phyloP scores from a whole-genome alignment of 37 sponge, comb jelly and placozoan species.

The Bolinopsis microptera region DNA sequence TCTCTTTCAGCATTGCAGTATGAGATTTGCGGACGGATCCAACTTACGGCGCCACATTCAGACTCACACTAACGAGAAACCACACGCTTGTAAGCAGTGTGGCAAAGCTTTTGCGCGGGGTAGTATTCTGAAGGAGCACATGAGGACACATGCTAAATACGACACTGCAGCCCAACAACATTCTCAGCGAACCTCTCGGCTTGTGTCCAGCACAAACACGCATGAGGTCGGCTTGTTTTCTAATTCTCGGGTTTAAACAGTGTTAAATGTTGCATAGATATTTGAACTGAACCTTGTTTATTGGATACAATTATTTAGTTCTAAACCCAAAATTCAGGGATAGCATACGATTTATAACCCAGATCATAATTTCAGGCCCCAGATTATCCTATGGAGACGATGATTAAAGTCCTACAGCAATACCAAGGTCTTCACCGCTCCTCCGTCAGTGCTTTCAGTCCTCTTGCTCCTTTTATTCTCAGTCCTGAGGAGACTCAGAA shows the following conservation, averaged over 20 bases:
- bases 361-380: background rate
- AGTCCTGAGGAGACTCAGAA: background rate
- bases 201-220: background rate
- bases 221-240: background rate
- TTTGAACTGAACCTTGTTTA: too few species aligned
- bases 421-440: slow-evolving; percentile 14
- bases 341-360: background rate
- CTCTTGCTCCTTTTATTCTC: background rate
- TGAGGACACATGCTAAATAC: slow-evolving; percentile 27
- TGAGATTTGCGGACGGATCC: slow-evolving; percentile 56
- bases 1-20: slow-evolving; percentile 65
- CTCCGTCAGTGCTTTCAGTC: background rate
- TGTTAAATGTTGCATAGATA: too few species aligned
- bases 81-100: slow-evolving; percentile 50
- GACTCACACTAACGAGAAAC: slow-evolving; percentile 65
- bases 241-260: too few species aligned
- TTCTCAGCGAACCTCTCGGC: background rate
- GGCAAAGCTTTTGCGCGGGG: slow-evolving; percentile 55
- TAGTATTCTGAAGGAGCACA: slow-evolving; percentile 54
- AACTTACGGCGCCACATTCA: slow-evolving; percentile 57
- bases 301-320: too few species aligned
- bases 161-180: background rate
- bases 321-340: too few species aligned
- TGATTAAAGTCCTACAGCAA: slow-evolving; percentile 51
- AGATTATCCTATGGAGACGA: slow-evolving; percentile 22